Evolutionary conservation across 1,140 invertebrate species (phyloP).

Genomic region (Drosophila jambulina): DNA sequence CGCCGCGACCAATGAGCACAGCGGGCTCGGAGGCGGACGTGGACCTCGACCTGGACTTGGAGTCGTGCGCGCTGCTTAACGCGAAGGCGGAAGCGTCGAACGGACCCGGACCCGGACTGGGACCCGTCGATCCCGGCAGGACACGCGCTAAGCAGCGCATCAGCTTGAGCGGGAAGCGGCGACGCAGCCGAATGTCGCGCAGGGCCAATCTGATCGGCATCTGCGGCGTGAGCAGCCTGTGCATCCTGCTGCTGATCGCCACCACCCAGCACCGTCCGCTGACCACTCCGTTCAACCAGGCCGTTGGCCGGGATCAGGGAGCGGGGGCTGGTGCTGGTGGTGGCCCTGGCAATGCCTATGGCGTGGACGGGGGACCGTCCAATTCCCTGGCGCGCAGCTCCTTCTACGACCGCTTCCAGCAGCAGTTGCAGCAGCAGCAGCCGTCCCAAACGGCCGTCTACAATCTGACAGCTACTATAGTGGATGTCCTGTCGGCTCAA

Average conservation of each 20-base stretch:
- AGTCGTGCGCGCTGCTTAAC: conserved; percentile 67
- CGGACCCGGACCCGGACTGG: conserved; percentile 9
- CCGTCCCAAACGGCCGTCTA: conserved; percentile 67
- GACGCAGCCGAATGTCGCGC: conserved; percentile 86
- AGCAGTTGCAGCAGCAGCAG: conserved; percentile 61
- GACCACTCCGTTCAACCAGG: conserved; percentile 82
- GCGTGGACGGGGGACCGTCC: conserved; percentile 52
- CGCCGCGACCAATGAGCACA: conserved; percentile 62
- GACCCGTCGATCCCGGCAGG: conserved; percentile 51
- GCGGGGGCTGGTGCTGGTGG: conserved; percentile 22
- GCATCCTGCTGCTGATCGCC: conserved; percentile 87
- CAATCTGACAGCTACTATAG: conserved; percentile 85
- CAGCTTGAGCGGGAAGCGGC: conserved; percentile 73
- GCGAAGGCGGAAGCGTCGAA: conserved; percentile 31
- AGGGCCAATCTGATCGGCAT: conserved; percentile 87
- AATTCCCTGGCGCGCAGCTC: conserved; percentile 53
- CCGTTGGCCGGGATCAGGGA: conserved; percentile 38
- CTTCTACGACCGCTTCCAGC: conserved; percentile 56
- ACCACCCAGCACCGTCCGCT: conserved; percentile 87
- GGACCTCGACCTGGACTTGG: conserved; percentile 39
- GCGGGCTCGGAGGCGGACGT: conserved; percentile 41
- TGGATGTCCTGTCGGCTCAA: conserved; percentile 87
- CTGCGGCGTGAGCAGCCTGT: conserved; percentile 87
- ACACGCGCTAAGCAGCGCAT: conserved; percentile 79
- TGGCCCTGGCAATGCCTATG: conserved; percentile 19